Base-by-base conservation (phyloP, 2,888 invertebrate genomes). In the Oxycera nigricornis region DNA sequence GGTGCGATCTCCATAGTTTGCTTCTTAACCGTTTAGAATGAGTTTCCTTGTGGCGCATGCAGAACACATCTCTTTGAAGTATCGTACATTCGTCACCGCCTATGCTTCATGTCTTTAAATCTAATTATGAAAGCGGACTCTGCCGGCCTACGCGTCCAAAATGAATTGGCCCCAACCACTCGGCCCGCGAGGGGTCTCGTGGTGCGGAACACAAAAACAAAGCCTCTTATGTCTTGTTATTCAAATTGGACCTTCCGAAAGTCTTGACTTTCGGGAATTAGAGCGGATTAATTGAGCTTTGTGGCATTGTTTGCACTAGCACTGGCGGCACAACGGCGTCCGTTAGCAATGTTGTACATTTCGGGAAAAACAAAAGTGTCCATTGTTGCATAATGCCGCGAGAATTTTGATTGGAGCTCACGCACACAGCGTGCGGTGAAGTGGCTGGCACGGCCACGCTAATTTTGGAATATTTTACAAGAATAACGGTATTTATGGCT, bases 221-320 rank as follows among this genome's bases (percentile, higher is more conserved):
- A 65, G 31, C 39, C 65, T 65, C 65, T 65, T 41, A 65, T 65
- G 39, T 72, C 41, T 39, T 57, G 26, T 57, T 72, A 59, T 72
- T 72, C 59, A 59, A 59, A 59, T 72, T 57, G 57, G 72, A n/a
- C 59, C 73, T 61, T 46, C 61, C 59, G 30, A 73, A 73, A 46
- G 62, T 61, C 61, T 72, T 41, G 72, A 28, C 41, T 73, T 61
- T 73, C 72, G 76, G 76, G 76, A 76, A 76, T 73, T 76, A 70
- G 76, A 76, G 76, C 76, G 68, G 35, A 68, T 72, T 76, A 76
- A 76, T 76, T 76, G 76, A 67, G 73, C 76, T 76, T 76, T 74
- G 76, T 76, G 46, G 65, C 59, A 76, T 76, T 76, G 76, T 76
- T 76, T 65, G 65, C 35, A n/a, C 24, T 14, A 41, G 2, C 17